phyloP scores from a whole-genome alignment of 2,888 invertebrate species.

The Drosophila prostipennis region DNA sequence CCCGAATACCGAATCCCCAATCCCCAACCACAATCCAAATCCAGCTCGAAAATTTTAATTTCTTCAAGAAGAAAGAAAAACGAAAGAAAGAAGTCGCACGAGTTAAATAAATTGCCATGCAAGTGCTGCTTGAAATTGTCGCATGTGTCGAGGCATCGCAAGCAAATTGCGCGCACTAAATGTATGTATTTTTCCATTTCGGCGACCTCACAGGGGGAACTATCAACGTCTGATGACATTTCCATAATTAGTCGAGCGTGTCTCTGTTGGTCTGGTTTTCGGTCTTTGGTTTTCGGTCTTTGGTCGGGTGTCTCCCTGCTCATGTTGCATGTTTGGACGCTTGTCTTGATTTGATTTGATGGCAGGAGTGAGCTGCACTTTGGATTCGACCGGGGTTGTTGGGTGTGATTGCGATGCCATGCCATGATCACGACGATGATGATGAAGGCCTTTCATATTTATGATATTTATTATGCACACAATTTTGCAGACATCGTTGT shows the following conservation, averaged over 20 bases:
- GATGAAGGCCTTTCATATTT: constrained; percentile 61
- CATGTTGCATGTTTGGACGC: constrained; percentile 68
- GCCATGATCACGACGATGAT: neutral
- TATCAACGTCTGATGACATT: constrained; percentile 74
- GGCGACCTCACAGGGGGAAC: constrained; percentile 58
- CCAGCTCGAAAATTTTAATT: constrained; percentile 63
- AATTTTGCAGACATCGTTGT: constrained; percentile 52
- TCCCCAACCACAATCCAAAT: neutral
- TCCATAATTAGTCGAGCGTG: constrained; percentile 80
- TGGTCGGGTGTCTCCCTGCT: constrained; percentile 38
- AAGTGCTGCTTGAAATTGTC: constrained; percentile 72
- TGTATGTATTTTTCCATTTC: constrained; percentile 34
- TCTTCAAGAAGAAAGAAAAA: constrained; percentile 39
- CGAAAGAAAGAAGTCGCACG: constrained; percentile 39
- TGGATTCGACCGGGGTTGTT: constrained; percentile 25
- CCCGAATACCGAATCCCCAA: neutral
- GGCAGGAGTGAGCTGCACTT: constrained; percentile 58
- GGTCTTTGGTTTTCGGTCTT: neutral
- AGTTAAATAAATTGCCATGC: constrained; percentile 75
- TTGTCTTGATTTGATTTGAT: constrained; percentile 78
- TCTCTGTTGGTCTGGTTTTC: constrained; percentile 52
- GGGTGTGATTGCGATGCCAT: too few relatives aligned
- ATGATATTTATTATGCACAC: constrained; percentile 79
- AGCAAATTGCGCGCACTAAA: constrained; percentile 74
- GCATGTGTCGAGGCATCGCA: constrained; percentile 76